A percentile compares a stretch with the other conserved stretches of the same genome.
phyloP scores from a whole-genome alignment of 2,888 invertebrate species.

The Caenorhabditis macrosperma region DNA sequence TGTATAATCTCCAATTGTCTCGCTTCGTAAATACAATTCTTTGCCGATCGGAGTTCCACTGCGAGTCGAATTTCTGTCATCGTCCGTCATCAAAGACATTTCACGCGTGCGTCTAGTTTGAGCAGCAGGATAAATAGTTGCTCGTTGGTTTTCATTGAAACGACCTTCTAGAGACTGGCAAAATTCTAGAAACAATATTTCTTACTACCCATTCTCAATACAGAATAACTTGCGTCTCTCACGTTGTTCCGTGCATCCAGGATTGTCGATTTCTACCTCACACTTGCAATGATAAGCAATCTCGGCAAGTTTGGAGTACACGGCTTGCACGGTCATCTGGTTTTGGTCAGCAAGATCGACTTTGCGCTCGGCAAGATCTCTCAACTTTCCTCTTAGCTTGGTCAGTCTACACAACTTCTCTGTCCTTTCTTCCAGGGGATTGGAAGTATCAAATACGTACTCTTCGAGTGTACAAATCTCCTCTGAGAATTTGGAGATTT shows the following conservation, averaged over 20 bases:
- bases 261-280: constrained; percentile 98
- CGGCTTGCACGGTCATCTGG: constrained; percentile 85
- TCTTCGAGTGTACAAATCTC: constrained; percentile 9
- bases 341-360: constrained; percentile 22
- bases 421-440: constrained; percentile 8
- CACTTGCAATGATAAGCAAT: constrained; percentile 97
- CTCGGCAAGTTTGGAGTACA: constrained; percentile 89
- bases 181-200: too few relatives aligned
- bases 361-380: constrained; percentile 22
- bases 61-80: constrained; percentile 32
- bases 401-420: constrained; percentile 5
- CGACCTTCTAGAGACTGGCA: too few relatives aligned
- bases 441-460: constrained; percentile 12
- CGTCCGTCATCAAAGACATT: constrained; percentile 45
- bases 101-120: constrained; percentile 20
- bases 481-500: not conserved
- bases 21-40: constrained; percentile 18
- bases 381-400: not conserved
- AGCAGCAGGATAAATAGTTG: not conserved
- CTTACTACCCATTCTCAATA: too few relatives aligned
- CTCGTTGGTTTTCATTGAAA: not conserved
- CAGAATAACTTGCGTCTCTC: constrained; percentile 64
- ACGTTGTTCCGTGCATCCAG: constrained; percentile 94
- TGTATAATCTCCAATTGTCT: too few relatives aligned
- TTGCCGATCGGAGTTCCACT: constrained; percentile 28